Conservation (phyloP, 2,888 invertebrate genomes). For the Oxyteleia sp. region DNA sequence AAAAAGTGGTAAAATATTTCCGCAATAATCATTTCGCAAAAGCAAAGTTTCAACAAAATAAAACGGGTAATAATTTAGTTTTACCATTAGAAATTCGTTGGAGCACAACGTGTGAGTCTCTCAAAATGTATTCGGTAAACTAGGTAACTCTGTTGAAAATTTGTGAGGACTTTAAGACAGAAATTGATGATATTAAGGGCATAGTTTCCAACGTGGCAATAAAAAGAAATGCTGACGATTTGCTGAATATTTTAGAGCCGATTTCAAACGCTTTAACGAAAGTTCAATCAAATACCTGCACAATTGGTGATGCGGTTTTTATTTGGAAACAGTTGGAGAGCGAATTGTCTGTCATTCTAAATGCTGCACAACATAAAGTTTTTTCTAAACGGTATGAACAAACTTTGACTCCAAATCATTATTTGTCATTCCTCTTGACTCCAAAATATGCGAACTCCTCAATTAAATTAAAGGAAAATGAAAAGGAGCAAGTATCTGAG, state of each 20-base stretch:
- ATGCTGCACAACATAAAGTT: background rate
- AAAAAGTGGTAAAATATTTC: constrained; percentile 23
- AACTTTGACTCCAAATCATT: constrained; percentile 5
- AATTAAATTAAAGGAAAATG: constrained; percentile 4
- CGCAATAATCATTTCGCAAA: constrained; percentile 30
- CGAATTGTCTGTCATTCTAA: background rate
- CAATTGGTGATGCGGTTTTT: constrained; percentile 39
- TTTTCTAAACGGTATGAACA: constrained; percentile 14
- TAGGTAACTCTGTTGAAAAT: constrained; percentile 25
- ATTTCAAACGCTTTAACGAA: constrained; percentile 5
- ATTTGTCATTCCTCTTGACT: constrained; percentile 4
- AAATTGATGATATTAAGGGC: constrained; percentile 21
- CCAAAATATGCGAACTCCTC: constrained; percentile 7
- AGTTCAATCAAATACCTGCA: constrained; percentile 30
- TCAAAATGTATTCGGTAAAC: constrained; percentile 16
- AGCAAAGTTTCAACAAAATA: constrained; percentile 19
- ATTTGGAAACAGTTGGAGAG: constrained; percentile 36
- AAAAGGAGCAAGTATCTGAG: constrained; percentile 5
- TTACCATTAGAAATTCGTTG: constrained; percentile 23
- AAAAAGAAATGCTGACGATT: constrained; percentile 16
- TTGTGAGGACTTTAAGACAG: constrained; percentile 18
- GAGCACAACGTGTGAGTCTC: constrained; percentile 18
- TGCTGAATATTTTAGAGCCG: background rate
- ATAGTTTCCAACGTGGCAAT: constrained; percentile 7
- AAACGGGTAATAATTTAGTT: constrained; percentile 8